Conservation (phyloP, 1,140 invertebrate species). For the Formica selysi region DNA sequence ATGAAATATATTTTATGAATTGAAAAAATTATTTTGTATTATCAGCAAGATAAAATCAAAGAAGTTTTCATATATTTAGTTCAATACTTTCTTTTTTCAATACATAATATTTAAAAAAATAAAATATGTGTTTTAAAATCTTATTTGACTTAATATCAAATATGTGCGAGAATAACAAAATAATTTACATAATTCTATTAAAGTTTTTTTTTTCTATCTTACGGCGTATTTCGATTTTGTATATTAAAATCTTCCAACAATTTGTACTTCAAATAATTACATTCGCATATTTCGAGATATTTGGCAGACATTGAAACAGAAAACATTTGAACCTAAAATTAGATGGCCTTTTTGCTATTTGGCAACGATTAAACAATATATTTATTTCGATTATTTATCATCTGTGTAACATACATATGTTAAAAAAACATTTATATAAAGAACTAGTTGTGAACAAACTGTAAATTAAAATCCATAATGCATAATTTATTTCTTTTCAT, state of each 20-base stretch:
- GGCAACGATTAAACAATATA: conserved; percentile 49
- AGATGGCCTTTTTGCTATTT: conserved; percentile 60
- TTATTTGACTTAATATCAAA: background rate
- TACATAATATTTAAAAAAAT: background rate
- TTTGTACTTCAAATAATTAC: background rate
- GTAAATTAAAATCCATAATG: background rate
- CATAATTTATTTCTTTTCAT: background rate
- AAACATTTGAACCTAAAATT: conserved; percentile 58
- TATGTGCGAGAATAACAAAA: background rate
- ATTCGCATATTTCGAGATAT: conserved; percentile 20
- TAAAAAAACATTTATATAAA: background rate
- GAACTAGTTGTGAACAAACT: background rate
- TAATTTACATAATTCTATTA: background rate
- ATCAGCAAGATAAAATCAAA: background rate
- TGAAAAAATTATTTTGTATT: background rate
- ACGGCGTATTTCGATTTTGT: too few species aligned
- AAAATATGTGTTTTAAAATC: background rate
- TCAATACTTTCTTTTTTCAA: background rate
- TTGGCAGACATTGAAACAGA: conserved; percentile 45
- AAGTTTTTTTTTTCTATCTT: background rate
- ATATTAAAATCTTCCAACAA: background rate
- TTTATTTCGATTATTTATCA: conserved; percentile 26
- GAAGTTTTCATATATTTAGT: background rate
- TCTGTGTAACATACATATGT: background rate
- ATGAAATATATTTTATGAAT: background rate